These are phyloP conservation scores for Tympanoctomys barrerae DNA, from an alignment of 2,797 vertebrate genomes.

Conservation along the genomic window DNA sequence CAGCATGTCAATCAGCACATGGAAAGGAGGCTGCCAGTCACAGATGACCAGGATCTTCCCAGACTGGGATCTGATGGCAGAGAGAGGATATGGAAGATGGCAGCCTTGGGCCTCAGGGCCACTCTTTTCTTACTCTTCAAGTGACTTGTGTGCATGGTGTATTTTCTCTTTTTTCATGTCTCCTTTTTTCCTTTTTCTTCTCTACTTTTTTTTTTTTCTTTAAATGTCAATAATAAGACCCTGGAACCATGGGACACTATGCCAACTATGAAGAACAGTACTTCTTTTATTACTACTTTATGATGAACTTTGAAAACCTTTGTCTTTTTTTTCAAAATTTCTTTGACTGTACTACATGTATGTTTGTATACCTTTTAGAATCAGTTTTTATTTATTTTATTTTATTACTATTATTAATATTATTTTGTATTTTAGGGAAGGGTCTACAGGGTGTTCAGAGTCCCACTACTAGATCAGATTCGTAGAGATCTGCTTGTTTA, in stretches of 20 bases:
- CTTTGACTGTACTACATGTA: neutral
- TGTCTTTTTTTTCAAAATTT: conserved; percentile 11
- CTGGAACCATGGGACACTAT: neutral
- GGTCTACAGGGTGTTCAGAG: too few species aligned
- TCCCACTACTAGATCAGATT: too few species aligned
- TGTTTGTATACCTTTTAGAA: neutral
- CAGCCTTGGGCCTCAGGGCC: neutral
- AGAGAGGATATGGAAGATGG: neutral
- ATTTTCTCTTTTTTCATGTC: neutral
- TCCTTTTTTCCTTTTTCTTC: neutral
- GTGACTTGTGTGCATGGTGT: neutral
- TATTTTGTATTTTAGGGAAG: too few species aligned
- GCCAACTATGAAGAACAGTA: neutral
- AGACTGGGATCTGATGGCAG: neutral
- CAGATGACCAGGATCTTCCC: neutral
- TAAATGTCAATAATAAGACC: neutral
- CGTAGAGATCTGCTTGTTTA: too few species aligned
- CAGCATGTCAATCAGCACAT: neutral
- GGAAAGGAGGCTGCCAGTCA: neutral
- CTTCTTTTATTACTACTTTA: neutral
- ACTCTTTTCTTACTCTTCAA: neutral
- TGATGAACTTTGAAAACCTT: neutral
- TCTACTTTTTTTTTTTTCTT: neutral
- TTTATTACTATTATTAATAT: too few species aligned
- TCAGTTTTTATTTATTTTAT: too few species aligned